A percentile compares a stretch with the other conserved stretches of the same genome.
phyloP scores from a whole-genome alignment of 2,888 invertebrate genomes.

The Choreutis nemorana region DNA sequence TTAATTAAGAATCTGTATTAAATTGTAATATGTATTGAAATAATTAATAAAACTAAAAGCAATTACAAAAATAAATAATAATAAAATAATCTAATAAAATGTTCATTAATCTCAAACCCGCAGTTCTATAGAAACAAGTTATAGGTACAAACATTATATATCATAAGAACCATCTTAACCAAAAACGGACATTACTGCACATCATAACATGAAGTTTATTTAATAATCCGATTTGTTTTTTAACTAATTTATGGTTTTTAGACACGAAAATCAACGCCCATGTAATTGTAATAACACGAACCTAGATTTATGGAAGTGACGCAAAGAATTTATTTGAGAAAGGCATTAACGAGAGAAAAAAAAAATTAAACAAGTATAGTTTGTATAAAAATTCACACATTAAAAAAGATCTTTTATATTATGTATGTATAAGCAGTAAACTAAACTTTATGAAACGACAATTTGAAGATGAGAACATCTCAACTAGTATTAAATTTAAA shows the following conservation, averaged over 20 bases:
- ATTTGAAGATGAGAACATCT: too few species aligned
- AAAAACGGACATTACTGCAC: slow-evolving; percentile 31
- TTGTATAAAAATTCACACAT: too few species aligned
- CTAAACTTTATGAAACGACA: too few species aligned
- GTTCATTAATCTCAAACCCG: slow-evolving; percentile 24
- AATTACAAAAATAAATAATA: background rate
- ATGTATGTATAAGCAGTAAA: too few species aligned
- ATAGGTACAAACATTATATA: slow-evolving; percentile 28
- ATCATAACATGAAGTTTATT: slow-evolving; percentile 42
- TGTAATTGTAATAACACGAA: slow-evolving; percentile 15
- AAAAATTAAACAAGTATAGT: too few species aligned
- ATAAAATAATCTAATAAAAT: background rate
- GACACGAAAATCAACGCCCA: slow-evolving; percentile 45
- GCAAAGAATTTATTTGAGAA: too few species aligned
- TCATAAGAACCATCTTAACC: slow-evolving; percentile 22
- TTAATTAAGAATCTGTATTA: too few species aligned
- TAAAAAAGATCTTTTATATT: too few species aligned
- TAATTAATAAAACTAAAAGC: background rate
- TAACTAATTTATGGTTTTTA: slow-evolving; percentile 56
- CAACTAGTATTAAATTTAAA: too few species aligned
- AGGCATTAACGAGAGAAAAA: too few species aligned
- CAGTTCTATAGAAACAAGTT: slow-evolving; percentile 33
- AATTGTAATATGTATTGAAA: too few species aligned
- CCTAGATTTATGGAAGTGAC: slow-evolving; percentile 16
- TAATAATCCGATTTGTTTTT: slow-evolving; percentile 57